Percentiles rank a stretch among this genome's conserved stretches.
These are phyloP conservation scores for Cydia fagiglandana DNA, from an alignment of 1,140 invertebrate species.

Conservation along the genomic window DNA sequence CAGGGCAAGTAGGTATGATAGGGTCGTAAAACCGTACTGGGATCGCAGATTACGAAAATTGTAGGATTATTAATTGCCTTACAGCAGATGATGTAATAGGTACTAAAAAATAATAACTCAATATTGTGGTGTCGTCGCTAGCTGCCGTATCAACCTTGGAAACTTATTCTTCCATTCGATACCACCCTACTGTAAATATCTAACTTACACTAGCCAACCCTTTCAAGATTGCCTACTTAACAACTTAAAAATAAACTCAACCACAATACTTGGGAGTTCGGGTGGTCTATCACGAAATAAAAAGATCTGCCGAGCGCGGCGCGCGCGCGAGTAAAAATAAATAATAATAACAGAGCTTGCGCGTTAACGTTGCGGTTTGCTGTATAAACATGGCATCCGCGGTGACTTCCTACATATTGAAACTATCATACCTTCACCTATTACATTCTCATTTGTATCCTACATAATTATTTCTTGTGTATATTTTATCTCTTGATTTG, in stretches of 20 bases:
- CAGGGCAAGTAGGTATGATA: too few species aligned
- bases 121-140: not conserved
- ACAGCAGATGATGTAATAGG: too few species aligned
- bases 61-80: too few species aligned
- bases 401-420: conserved; percentile 55
- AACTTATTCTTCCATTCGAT: not conserved
- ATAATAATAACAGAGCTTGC: conserved; percentile 59
- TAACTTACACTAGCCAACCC: not conserved
- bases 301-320: conserved; percentile 34
- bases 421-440: not conserved
- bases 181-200: not conserved
- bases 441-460: not conserved
- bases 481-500: too few species aligned
- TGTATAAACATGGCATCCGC: conserved; percentile 70
- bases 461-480: too few species aligned
- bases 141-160: not conserved
- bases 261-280: conserved; percentile 40
- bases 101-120: too few species aligned
- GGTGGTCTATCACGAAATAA: conserved; percentile 59
- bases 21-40: too few species aligned
- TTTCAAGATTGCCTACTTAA: conserved; percentile 20
- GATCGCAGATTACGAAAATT: too few species aligned
- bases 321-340: conserved; percentile 58
- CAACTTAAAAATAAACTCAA: conserved; percentile 34
- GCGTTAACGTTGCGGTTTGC: conserved; percentile 56